phyloP scores from a whole-genome alignment of 2,888 invertebrate genomes.

The Noctua fimbriata region DNA sequence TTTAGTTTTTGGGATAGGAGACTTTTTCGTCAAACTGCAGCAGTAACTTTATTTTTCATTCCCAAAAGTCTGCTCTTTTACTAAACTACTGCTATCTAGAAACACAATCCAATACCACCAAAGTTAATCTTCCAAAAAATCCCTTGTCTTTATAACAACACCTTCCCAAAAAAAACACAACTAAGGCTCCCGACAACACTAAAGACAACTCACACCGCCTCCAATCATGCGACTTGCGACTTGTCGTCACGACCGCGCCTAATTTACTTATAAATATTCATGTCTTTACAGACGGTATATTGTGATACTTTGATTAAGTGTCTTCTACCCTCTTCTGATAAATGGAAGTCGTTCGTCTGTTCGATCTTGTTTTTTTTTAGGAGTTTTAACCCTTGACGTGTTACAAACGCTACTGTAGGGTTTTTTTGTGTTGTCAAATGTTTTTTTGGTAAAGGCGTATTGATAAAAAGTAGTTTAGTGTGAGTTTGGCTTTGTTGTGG shows the following conservation, averaged over 20 bases:
- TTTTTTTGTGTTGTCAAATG: constrained; percentile 23
- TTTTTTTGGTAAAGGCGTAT: constrained; percentile 20
- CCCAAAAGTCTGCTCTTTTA: too few relatives aligned
- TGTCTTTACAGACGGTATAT: constrained; percentile 83
- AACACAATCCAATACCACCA: neutral
- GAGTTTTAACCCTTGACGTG: constrained; percentile 57
- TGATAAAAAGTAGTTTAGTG: constrained; percentile 32
- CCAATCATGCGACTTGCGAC: constrained; percentile 77
- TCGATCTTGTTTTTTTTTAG: constrained; percentile 43
- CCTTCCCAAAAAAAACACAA: constrained; percentile 34
- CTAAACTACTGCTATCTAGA: too few relatives aligned
- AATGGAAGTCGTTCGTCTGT: constrained; percentile 73
- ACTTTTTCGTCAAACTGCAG: too few relatives aligned
- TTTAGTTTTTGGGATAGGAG: too few relatives aligned
- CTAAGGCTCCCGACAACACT: constrained; percentile 75
- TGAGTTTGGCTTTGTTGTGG: constrained; percentile 22
- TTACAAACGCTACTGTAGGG: constrained; percentile 70
- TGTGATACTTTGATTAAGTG: constrained; percentile 90
- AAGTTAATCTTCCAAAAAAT: constrained; percentile 43
- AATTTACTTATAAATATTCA: constrained; percentile 89
- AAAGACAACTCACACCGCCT: constrained; percentile 80
- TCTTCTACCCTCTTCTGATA: constrained; percentile 82
- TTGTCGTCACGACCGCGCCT: constrained; percentile 78
- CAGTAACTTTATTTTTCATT: too few relatives aligned
- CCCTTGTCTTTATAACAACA: constrained; percentile 45